phyloP scores from a whole-genome alignment of 2,113 vertebrate genomes.

The Brachyistius frenatus region DNA sequence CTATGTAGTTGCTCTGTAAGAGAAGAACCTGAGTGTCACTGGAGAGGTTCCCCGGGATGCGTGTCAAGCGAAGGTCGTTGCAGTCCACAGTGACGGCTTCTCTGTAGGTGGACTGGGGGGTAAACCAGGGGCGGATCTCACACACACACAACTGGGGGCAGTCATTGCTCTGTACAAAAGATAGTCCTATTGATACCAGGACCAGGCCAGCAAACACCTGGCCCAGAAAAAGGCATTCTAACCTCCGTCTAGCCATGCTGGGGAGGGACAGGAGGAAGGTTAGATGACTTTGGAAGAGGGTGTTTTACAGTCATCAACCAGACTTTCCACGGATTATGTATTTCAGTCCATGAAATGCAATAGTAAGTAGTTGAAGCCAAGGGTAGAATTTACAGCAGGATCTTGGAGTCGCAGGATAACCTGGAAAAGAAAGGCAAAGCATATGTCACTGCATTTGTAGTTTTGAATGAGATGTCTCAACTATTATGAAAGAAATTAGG shows the following conservation, averaged over 20 bases:
- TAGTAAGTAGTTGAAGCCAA: conserved; percentile 11
- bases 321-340: conserved; percentile 47
- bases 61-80: conserved; percentile 96
- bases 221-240: conserved; percentile 74
- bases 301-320: conserved; percentile 76
- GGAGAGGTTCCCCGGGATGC: conserved; percentile 94
- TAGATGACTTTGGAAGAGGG: conserved; percentile 56
- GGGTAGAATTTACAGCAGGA: conserved; percentile 39
- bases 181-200: conserved; percentile 81
- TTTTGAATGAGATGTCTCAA: no score
- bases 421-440: conserved; percentile 68
- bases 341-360: conserved; percentile 52
- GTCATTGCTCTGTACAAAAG: conserved; percentile 86
- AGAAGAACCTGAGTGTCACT: conserved; percentile 98
- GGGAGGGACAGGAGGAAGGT: conserved; percentile 56
- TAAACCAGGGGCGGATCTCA: conserved; percentile 98
- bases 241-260: conserved; percentile 87
- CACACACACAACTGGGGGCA: conserved; percentile 98
- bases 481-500: no score
- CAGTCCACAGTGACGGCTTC: conserved; percentile 98
- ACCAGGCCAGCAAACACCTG: conserved; percentile 85
- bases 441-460: conserved; percentile 6
- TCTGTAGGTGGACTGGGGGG: conserved; percentile 97
- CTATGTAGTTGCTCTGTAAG: conserved; percentile 98
- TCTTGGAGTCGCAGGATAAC: conserved; percentile 40